Percentiles rank a stretch among this genome's conserved stretches.
These are phyloP conservation scores for Helobdella robusta DNA, from an alignment of 2,888 invertebrate genomes.

Conservation along the genomic window DNA sequence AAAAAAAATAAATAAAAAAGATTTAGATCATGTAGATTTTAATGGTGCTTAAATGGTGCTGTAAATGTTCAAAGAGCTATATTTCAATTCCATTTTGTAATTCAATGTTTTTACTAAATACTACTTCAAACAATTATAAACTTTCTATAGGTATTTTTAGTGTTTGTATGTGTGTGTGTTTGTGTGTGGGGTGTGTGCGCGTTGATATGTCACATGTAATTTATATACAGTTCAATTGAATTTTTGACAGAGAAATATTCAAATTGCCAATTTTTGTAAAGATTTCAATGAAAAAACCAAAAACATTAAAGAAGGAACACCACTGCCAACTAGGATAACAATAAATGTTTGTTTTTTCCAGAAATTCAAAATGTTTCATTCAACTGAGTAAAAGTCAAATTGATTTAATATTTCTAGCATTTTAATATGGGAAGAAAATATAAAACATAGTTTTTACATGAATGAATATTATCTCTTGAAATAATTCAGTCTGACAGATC, in stretches of 20 bases:
- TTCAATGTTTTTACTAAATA: no score
- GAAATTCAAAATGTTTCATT: not conserved
- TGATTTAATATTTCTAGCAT: conserved; percentile 10
- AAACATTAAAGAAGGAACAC: conserved; percentile 67
- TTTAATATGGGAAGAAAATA: not conserved
- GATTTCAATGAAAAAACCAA: conserved; percentile 89
- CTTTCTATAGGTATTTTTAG: no score
- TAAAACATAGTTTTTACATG: not conserved
- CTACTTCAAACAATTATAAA: no score
- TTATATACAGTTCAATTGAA: no score
- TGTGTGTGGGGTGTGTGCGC: no score
- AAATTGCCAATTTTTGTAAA: conserved; percentile 90
- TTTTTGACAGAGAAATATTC: conserved; percentile 72
- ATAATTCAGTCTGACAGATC: conserved; percentile 62
- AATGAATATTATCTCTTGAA: not conserved
- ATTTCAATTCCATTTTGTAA: no score
- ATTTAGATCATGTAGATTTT: no score
- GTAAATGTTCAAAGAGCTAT: no score
- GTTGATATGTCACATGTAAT: no score
- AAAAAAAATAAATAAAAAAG: no score
- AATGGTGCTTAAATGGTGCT: no score
- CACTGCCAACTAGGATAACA: conserved; percentile 70
- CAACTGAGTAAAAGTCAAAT: not conserved
- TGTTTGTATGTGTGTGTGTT: no score
- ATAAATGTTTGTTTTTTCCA: conserved; percentile 56